Conservation (phyloP, 2,113 vertebrate species). For the Syrrhaptes paradoxus region DNA sequence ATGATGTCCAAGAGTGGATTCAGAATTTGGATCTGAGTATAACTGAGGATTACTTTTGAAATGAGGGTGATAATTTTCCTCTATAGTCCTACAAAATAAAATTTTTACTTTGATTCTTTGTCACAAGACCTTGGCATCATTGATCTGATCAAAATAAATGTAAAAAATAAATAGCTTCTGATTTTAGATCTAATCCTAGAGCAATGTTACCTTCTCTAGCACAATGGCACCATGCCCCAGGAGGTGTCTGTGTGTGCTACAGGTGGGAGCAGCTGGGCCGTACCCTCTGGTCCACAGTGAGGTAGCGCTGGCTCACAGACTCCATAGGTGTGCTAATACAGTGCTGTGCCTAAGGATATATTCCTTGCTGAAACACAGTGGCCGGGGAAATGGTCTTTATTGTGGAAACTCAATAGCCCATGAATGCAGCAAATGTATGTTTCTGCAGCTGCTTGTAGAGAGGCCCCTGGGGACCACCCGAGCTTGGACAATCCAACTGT, state of each 20-base stretch:
- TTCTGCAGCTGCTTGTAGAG: not conserved
- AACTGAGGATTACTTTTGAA: not conserved
- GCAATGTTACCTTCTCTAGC: not conserved
- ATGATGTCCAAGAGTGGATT: not conserved
- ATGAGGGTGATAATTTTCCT: not conserved
- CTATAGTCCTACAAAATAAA: not conserved
- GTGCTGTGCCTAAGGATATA: not conserved
- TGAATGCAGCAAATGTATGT: fast-evolving
- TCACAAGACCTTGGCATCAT: not conserved
- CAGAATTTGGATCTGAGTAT: not conserved
- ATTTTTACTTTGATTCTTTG: not conserved
- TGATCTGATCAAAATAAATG: not conserved
- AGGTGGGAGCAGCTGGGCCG: not conserved
- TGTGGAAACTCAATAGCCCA: not conserved
- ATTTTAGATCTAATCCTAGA: not conserved
- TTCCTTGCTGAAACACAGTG: not conserved
- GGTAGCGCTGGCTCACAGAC: not conserved
- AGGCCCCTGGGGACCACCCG: not conserved
- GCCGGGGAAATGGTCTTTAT: not conserved
- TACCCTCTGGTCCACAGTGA: not conserved
- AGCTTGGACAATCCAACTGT: not conserved
- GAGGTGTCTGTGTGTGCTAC: not conserved
- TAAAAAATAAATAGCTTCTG: not conserved
- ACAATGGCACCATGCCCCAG: not conserved
- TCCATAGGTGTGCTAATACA: not conserved